Evolutionary conservation across 1,140 invertebrate species (phyloP).

Genomic region (Heliothis subflexa): DNA sequence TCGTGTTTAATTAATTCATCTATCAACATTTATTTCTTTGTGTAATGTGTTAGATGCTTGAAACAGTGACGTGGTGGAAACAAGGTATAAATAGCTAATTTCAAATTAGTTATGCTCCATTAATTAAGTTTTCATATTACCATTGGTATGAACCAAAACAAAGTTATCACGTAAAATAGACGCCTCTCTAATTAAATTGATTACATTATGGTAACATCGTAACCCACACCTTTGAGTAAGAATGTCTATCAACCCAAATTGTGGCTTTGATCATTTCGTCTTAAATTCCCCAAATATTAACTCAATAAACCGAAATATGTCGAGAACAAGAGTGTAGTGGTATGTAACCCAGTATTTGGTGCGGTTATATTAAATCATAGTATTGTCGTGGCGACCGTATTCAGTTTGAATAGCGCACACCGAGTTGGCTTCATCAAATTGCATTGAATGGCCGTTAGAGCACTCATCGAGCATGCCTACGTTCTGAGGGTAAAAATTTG

Average conservation of each 20-base stretch:
- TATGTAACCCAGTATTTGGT: slow-evolving; percentile 59
- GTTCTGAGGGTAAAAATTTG: slow-evolving; percentile 84
- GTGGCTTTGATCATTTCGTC: slow-evolving; percentile 13
- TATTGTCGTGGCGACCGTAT: slow-evolving; percentile 80
- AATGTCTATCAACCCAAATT: slow-evolving; percentile 33
- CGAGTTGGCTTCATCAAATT: slow-evolving; percentile 83
- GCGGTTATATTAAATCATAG: slow-evolving; percentile 79
- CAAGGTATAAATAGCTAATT: neutral
- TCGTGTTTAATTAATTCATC: neutral
- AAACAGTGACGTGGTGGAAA: neutral
- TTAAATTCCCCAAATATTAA: slow-evolving; percentile 42
- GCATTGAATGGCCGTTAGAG: slow-evolving; percentile 83
- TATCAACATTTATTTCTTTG: neutral
- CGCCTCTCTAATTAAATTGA: slow-evolving; percentile 11
- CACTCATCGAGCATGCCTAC: slow-evolving; percentile 76
- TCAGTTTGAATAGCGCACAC: slow-evolving; percentile 77
- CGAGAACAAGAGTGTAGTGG: slow-evolving; percentile 53
- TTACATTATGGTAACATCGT: slow-evolving; percentile 29
- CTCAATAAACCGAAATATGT: slow-evolving; percentile 34
- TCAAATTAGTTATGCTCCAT: too few relatives aligned
- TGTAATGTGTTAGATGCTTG: neutral
- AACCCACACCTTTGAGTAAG: slow-evolving; percentile 23
- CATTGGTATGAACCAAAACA: neutral
- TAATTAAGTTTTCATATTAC: neutral
- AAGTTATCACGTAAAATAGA: slow-evolving; percentile 19